Evolutionary conservation across 2,888 invertebrate species (phyloP), one percentile per base, ranked within the genome.

Genomic region (Ormia ochracea): DNA sequence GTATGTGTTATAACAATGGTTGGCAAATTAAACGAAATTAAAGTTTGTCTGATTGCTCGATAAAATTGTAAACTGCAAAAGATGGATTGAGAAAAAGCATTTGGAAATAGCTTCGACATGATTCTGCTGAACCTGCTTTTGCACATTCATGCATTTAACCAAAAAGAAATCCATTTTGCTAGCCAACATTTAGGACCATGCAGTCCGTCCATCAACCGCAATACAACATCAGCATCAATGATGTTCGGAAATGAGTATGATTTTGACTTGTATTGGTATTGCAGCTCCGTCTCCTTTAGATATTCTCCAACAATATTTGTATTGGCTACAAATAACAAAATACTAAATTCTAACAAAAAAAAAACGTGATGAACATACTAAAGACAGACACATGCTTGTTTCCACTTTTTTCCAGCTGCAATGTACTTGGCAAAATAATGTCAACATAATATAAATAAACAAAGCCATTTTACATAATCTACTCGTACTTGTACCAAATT

Each of bases 251-350:
- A 58, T 50, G 63, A 65, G 56, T 28, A 73, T 73, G 52, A 58
- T 56, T 69, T 74, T 21, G 28, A 56, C 36, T 66, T 66, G 54
- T 73, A 63, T 66, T 70, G 50, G 38, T 63, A 31, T 63, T 68
- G 58, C 33, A 56, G 45, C 26, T 73, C 12, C 48, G 52, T 48
- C 43, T 41, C 48, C 56, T 79, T 63, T 63, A 14, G 12, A 12
- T 65, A 63, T 56, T 56, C 54, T 77, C 17, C 31, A 70, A 63
- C 45, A 68, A 52, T 70, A 80, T 80, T 77, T 77, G 72, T 77
- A 77, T 81, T 81, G 81, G 75, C 79, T 59, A 48, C 66, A 70
- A 75, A 66, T 75, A 75, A 80, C 79, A 68, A 75, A 80, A 66
- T 75, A 75, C 79, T 70, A 80, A 75, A 75, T 75, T 72, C 54